Evolutionary conservation across 2,888 invertebrate species (phyloP), one percentile per base, ranked within the genome.

Genomic region (Lepidocyrtoides sp.): DNA sequence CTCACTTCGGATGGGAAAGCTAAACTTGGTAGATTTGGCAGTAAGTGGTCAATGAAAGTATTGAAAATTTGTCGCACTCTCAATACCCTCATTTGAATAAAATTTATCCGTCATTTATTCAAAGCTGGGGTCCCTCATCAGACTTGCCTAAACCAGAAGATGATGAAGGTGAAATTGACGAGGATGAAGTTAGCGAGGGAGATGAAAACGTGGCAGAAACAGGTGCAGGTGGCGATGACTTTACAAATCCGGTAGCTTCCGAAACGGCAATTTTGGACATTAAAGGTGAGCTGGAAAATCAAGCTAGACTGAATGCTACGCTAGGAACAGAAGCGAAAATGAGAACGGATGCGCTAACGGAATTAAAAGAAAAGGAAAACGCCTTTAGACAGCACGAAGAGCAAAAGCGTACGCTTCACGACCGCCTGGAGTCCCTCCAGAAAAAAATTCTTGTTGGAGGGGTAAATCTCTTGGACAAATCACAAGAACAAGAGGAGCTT

Each of bases 381-480:
- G 92, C 91, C 3, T 94, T 92, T 89, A 93, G 92, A 66, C 77
- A 88, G 44, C 91, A 93, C 12, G 92, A 93, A 72, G 92, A 89
- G 51, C 87, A 92, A 72, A 93, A 92, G 29, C 23, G 66, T n/a
- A 57, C 60, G 0, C 69, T 94, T 10, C 91, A 97, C 92, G 97
- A 97, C 81, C 95, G 99, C 4, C 96, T 97, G 90, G 97, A 98
- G 91, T 99, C 99, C 95, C 96, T 99, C 88, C 96, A 97, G 92
- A 97, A 97, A 7, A 99, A 99, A 95, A 98, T 99, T 86, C 96
- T 99, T 26, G 98, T 99, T 0, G 99, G 99, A 0, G 99, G 99
- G 0, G 99, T 99, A 96, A 99, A 99, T 96, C 96, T 99, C 7
- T 96, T 99, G 92, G 99, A 99, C 95, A 99, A 99, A 95, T 99